These are phyloP conservation scores for Nemotelus pantherinus DNA, from an alignment of 2,888 invertebrate genomes.

Conservation along the genomic window DNA sequence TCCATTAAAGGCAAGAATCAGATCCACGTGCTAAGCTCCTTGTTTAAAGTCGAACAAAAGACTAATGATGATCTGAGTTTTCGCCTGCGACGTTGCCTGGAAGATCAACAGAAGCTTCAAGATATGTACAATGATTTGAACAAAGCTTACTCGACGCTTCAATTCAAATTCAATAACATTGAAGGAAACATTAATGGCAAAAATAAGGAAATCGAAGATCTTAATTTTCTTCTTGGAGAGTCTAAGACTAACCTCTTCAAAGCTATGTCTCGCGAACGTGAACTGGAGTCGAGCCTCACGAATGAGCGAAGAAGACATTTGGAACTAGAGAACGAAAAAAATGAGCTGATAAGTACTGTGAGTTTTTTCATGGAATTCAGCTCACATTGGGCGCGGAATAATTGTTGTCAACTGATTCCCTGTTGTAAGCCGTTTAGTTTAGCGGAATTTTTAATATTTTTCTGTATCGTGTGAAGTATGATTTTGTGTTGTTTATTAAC, in stretches of 20 bases:
- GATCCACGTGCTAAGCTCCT: conserved; percentile 57
- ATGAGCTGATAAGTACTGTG: conserved; percentile 55
- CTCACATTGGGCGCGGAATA: background rate
- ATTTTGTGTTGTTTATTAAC: too few species aligned
- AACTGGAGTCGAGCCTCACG: conserved; percentile 53
- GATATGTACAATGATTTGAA: conserved; percentile 55
- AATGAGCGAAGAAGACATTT: conserved; percentile 55
- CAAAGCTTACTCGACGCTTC: conserved; percentile 54
- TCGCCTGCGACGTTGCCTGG: conserved; percentile 54
- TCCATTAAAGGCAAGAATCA: conserved; percentile 56
- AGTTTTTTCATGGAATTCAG: background rate
- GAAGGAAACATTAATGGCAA: conserved; percentile 54
- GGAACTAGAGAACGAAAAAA: conserved; percentile 55
- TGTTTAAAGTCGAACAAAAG: conserved; percentile 59
- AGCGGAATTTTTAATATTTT: too few species aligned
- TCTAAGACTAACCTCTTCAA: conserved; percentile 55
- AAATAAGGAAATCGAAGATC: conserved; percentile 54
- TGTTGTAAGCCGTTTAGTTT: too few species aligned
- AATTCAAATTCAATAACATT: conserved; percentile 53
- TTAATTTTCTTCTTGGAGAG: conserved; percentile 52
- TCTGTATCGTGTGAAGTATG: too few species aligned
- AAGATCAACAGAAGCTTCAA: conserved; percentile 54
- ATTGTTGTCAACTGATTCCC: background rate
- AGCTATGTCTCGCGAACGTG: conserved; percentile 54
- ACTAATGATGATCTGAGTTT: conserved; percentile 58